phyloP scores from a whole-genome alignment of 2,888 invertebrate genomes.

The Caenorhabditis plicata region DNA sequence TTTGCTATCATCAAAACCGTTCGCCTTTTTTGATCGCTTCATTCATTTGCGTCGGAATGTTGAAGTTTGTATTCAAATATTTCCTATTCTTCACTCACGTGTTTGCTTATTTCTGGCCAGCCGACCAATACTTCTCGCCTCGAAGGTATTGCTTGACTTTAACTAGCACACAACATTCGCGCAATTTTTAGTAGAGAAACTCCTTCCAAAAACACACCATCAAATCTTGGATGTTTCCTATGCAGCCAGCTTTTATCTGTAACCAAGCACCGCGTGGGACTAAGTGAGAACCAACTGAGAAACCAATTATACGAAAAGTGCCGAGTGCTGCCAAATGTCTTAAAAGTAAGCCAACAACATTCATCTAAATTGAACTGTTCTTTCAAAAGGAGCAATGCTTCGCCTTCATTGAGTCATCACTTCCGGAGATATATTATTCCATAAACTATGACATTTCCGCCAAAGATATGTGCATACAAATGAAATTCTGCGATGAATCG shows the following conservation, averaged over 20 bases:
- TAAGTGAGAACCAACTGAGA: conserved; percentile 51
- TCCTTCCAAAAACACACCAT: conserved; percentile 15
- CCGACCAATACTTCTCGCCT: neutral
- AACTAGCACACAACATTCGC: neutral
- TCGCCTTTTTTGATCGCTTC: too few relatives aligned
- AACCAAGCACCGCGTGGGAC: conserved; percentile 53
- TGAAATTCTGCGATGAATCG: conserved; percentile 51
- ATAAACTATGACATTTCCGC: conserved; percentile 54
- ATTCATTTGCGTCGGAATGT: too few relatives aligned
- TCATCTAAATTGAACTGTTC: neutral
- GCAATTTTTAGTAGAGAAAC: conserved; percentile 4
- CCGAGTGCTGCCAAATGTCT: conserved; percentile 43
- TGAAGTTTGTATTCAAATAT: conserved; percentile 3
- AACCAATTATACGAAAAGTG: conserved; percentile 51
- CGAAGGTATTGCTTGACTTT: neutral
- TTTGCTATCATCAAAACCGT: conserved; percentile 11
- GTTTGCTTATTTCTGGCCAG: neutral
- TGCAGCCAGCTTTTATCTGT: conserved; percentile 54
- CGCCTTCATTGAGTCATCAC: conserved; percentile 52
- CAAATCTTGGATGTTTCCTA: conserved; percentile 55
- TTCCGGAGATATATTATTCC: conserved; percentile 56
- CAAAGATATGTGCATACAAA: conserved; percentile 50
- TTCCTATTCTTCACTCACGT: conserved; percentile 5
- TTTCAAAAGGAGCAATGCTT: conserved; percentile 54
- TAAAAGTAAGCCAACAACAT: conserved; percentile 32